phyloP scores from a whole-genome alignment of 2,888 invertebrate species.

The Drosophila anomelani region DNA sequence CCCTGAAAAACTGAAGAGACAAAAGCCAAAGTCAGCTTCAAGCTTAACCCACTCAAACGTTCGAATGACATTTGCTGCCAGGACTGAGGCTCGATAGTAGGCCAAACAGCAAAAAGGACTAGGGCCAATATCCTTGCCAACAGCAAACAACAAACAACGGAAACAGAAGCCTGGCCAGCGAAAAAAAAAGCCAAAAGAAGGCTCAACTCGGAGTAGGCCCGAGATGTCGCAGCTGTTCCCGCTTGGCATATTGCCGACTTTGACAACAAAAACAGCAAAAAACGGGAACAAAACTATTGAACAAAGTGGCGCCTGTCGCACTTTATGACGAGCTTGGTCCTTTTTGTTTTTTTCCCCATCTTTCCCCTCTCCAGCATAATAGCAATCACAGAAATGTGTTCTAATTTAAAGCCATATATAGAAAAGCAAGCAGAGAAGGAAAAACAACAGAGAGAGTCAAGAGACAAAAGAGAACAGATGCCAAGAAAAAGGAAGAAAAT shows the following conservation, averaged over 20 bases:
- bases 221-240: slow-evolving; percentile 33
- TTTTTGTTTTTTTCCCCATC: neutral
- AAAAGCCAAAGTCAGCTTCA: slow-evolving; percentile 45
- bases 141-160: slow-evolving; percentile 41
- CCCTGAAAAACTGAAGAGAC: slow-evolving; percentile 29
- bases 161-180: slow-evolving; percentile 33
- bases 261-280: slow-evolving; percentile 60
- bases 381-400: slow-evolving; percentile 78
- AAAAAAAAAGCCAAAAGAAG: slow-evolving; percentile 9
- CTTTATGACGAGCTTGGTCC: slow-evolving; percentile 62
- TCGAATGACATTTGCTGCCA: slow-evolving; percentile 61
- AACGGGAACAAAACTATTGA: slow-evolving; percentile 68
- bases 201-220: slow-evolving; percentile 28
- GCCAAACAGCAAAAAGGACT: slow-evolving; percentile 54
- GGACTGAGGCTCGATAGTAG: slow-evolving; percentile 37
- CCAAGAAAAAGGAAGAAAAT: slow-evolving; percentile 53
- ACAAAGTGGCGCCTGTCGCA: slow-evolving; percentile 74
- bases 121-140: slow-evolving; percentile 52
- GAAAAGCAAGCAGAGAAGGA: slow-evolving; percentile 30
- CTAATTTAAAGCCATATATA: slow-evolving; percentile 76
- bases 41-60: slow-evolving; percentile 63
- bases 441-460: slow-evolving; percentile 28
- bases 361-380: slow-evolving; percentile 35
- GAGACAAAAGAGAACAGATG: slow-evolving; percentile 61
- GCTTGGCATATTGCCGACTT: slow-evolving; percentile 73